Evolutionary conservation across 2,888 invertebrate species (phyloP), one percentile per base, ranked within the genome.

Genomic region (Ethmia dodecea): DNA sequence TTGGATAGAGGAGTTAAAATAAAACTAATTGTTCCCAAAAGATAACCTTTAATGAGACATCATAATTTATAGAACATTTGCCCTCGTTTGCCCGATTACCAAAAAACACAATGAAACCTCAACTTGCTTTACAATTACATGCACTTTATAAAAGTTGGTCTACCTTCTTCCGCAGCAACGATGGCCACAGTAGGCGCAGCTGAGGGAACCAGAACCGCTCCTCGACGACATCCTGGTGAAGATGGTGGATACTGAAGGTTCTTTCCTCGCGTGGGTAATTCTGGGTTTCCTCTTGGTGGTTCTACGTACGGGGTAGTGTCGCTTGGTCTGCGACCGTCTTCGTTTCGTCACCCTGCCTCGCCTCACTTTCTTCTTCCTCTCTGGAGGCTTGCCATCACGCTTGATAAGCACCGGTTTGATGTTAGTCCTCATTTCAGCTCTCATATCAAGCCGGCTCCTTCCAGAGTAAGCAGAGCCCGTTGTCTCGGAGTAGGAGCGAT

Each of bases 101-200:
- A n/a, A n/a, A n/a, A n/a, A n/a, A n/a, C n/a, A n/a, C n/a, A n/a
- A n/a, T n/a, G n/a, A n/a, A n/a, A n/a, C n/a, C n/a, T n/a, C n/a
- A n/a, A n/a, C n/a, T n/a, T n/a, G n/a, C n/a, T n/a, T n/a, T n/a
- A n/a, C n/a, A 18, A 18, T 18, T 18, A 5, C 18, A 18, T 5
- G 18, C n/a, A n/a, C n/a, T n/a, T 18, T 18, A 18, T 5, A 18
- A 18, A 18, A 6, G 3, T 18, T 18, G n/a, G n/a, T 55, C 71
- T 77, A 79, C 77, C 78, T 76, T 70, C 68, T 57, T 33, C 57
- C 57, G 38, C 71, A 71, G 46, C 69, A 68, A 2, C 68, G 68
- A 38, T 73, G 71, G 11, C 75, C 70, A 38, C 79, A 79, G 36
- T 60, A 53, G 15, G 42, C 38, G 39, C 74, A 76, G 1, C 41